These are phyloP conservation scores for Crepidodera aurea DNA, from an alignment of 2,888 invertebrate genomes.

Conservation along the genomic window DNA sequence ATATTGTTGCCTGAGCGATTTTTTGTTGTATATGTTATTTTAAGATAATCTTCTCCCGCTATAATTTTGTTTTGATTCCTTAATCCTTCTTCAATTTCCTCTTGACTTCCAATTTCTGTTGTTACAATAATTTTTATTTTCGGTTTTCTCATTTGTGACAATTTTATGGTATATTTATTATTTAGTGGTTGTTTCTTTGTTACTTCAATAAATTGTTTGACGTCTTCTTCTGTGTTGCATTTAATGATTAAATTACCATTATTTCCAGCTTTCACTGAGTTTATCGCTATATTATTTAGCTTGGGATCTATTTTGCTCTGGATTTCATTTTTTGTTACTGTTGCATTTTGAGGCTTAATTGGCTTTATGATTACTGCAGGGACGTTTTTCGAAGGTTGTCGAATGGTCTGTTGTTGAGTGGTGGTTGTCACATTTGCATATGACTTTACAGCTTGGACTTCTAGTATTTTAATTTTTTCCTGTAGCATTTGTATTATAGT, in stretches of 20 bases:
- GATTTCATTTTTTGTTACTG: slow-evolving; percentile 3
- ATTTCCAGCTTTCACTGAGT: background rate
- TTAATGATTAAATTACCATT: slow-evolving; percentile 12
- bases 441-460: too few relatives aligned
- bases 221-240: slow-evolving; percentile 14
- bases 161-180: slow-evolving; percentile 11
- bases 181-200: background rate
- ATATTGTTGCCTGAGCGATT: slow-evolving; percentile 1
- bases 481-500: background rate
- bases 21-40: slow-evolving; percentile 3
- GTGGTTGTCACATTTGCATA: background rate
- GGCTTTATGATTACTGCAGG: slow-evolving; percentile 10
- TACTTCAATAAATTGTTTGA: background rate
- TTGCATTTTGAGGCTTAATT: slow-evolving; percentile 7
- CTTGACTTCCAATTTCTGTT: background rate
- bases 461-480: background rate
- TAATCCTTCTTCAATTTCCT: slow-evolving; percentile 16
- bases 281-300: background rate
- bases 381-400: slow-evolving; percentile 1
- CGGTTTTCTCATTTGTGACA: slow-evolving; percentile 23
- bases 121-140: slow-evolving; percentile 24
- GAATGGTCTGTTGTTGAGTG: background rate
- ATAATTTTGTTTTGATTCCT: slow-evolving; percentile 17
- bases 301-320: slow-evolving; percentile 2
- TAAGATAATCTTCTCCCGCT: background rate